These are phyloP conservation scores for Yasuhikotakia modesta DNA, from an alignment of 2,797 vertebrate species.

Conservation along the genomic window DNA sequence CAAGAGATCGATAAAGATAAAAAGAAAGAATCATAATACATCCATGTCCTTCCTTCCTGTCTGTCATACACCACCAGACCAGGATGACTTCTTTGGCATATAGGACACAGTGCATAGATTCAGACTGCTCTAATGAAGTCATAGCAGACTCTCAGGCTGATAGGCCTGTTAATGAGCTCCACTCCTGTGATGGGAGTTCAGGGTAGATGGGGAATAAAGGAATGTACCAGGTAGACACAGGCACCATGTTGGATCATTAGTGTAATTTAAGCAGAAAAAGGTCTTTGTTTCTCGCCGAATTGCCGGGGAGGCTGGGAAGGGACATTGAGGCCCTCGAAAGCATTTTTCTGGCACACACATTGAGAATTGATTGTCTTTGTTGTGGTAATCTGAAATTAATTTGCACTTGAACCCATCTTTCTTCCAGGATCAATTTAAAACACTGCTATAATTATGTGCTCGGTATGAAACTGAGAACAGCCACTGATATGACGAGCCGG, in stretches of 20 bases:
- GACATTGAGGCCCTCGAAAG: constrained; percentile 86
- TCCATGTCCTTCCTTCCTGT: constrained; percentile 61
- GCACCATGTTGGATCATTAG: constrained; percentile 81
- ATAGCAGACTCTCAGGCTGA: constrained; percentile 62
- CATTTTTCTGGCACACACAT: constrained; percentile 88
- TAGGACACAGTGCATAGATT: constrained; percentile 63
- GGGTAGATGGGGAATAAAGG: constrained; percentile 47
- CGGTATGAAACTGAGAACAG: constrained; percentile 90
- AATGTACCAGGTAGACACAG: constrained; percentile 74
- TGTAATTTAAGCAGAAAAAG: constrained; percentile 86
- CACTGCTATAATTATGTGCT: constrained; percentile 90
- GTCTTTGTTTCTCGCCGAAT: constrained; percentile 82
- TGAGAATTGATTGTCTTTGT: constrained; percentile 96
- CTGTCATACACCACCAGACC: constrained; percentile 66
- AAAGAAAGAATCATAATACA: constrained; percentile 61
- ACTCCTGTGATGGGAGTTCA: constrained; percentile 63
- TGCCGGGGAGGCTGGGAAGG: constrained; percentile 75
- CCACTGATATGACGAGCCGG: constrained; percentile 87
- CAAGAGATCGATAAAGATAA: constrained; percentile 18
- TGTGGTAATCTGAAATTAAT: constrained; percentile 99
- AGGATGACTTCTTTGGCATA: constrained; percentile 58
- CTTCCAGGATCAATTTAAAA: constrained; percentile 97
- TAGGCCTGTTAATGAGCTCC: constrained; percentile 74
- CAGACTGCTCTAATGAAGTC: constrained; percentile 73
- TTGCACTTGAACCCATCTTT: constrained; percentile 99